Conservation (phyloP, 1,140 invertebrate genomes). For the Apolygus lucorum region DNA sequence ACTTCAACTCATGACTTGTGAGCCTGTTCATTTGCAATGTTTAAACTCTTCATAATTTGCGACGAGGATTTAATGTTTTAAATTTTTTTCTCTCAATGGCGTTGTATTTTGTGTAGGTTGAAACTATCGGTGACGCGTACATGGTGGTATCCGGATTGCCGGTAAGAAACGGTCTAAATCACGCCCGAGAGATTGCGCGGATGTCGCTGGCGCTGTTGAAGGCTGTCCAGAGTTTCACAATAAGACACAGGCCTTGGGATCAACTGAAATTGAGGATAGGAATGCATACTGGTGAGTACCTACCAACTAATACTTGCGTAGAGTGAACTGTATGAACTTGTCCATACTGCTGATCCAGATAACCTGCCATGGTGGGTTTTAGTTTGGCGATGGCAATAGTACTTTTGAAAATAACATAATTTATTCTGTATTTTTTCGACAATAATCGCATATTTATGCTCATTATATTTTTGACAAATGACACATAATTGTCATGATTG, state of each 20-base stretch:
- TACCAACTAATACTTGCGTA: no score
- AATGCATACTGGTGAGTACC: conserved; percentile 70
- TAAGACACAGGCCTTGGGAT: conserved; percentile 76
- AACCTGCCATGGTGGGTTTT: no score
- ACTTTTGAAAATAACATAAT: no score
- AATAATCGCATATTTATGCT: no score
- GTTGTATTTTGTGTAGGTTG: conserved; percentile 59
- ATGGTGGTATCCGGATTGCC: conserved; percentile 89
- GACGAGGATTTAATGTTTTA: not conserved
- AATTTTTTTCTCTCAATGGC: not conserved
- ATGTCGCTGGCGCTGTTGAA: conserved; percentile 82
- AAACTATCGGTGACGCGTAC: conserved; percentile 96
- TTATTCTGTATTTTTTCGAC: no score
- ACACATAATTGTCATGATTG: no score
- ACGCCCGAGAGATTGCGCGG: conserved; percentile 82
- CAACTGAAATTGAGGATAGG: conserved; percentile 90
- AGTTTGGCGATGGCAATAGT: no score
- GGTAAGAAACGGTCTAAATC: conserved; percentile 72
- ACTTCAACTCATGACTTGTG: no score
- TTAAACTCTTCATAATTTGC: not conserved
- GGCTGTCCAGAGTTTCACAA: conserved; percentile 79
- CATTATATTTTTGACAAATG: no score
- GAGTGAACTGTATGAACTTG: no score
- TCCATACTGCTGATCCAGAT: no score
- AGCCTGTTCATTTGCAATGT: no score